phyloP scores from a whole-genome alignment of 1,140 invertebrate species.

The Pseudomyrmex dendroicus region DNA sequence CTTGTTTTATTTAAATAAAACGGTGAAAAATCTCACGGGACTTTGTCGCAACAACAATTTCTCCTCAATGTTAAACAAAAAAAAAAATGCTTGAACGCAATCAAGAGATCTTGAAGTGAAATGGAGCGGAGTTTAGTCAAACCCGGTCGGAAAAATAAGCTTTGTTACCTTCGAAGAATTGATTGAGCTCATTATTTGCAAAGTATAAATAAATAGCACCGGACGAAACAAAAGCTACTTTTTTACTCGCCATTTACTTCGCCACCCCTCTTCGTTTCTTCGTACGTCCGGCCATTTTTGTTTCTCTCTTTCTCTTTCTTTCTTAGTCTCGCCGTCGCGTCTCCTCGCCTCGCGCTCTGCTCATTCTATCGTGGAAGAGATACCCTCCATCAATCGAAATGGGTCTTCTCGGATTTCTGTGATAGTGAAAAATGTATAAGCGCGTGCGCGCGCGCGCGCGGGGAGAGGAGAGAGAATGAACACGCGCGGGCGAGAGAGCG shows the following conservation, averaged over 20 bases:
- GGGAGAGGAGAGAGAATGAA: conserved; percentile 11
- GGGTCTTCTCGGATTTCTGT: conserved; percentile 38
- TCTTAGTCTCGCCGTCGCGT: background rate
- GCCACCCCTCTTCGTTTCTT: background rate
- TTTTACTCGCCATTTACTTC: background rate
- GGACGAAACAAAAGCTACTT: background rate
- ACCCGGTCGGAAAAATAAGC: background rate
- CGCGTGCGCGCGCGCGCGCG: background rate
- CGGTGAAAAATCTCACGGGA: too few relatives aligned
- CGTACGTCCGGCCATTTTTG: background rate
- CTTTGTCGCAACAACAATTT: too few relatives aligned
- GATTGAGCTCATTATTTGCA: background rate
- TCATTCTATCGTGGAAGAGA: conserved; percentile 5
- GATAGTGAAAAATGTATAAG: conserved; percentile 45
- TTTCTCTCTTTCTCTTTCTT: background rate
- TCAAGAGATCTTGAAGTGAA: too few relatives aligned
- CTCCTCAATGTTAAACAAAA: too few relatives aligned
- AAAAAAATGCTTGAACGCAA: too few relatives aligned
- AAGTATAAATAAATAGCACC: background rate
- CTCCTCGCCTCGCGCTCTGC: background rate
- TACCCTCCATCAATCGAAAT: conserved; percentile 42
- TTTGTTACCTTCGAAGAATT: background rate
- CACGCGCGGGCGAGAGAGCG: background rate
- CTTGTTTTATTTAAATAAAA: too few relatives aligned
- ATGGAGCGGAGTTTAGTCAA: too few relatives aligned